phyloP scores from a whole-genome alignment of 2,113 vertebrate genomes.

The Hippocampus mohnikei region DNA sequence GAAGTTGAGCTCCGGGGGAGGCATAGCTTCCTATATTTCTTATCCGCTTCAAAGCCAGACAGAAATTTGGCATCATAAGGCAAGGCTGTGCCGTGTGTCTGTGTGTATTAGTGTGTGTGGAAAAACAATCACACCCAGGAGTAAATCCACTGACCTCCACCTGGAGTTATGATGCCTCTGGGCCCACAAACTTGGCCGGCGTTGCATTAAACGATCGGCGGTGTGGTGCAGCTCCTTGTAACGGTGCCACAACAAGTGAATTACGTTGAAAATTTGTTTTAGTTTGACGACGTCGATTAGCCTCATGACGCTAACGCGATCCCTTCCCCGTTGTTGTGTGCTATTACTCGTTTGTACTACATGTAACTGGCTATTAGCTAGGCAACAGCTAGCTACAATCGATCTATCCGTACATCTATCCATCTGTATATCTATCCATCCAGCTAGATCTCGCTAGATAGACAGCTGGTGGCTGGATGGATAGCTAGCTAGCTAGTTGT shows the following conservation, averaged over 20 bases:
- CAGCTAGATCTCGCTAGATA: no score
- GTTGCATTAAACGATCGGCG: neutral
- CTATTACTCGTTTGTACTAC: neutral
- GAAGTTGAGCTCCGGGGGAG: constrained; percentile 30
- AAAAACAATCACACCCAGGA: constrained; percentile 7
- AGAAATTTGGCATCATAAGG: constrained; percentile 4
- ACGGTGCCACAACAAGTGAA: neutral
- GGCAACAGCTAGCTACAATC: neutral
- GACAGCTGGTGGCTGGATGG: no score
- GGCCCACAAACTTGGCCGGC: neutral
- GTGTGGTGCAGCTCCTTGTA: neutral
- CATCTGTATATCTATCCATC: no score
- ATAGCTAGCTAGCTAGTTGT: no score
- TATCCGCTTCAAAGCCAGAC: constrained; percentile 24
- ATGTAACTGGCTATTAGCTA: neutral
- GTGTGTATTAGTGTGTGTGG: neutral
- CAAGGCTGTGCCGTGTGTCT: neutral
- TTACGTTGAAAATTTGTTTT: neutral
- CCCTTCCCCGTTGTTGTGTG: neutral
- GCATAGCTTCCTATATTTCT: constrained; percentile 1
- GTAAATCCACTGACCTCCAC: constrained; percentile 4
- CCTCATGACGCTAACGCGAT: neutral
- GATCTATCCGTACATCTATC: no score
- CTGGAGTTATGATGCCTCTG: neutral
- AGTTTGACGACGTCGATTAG: neutral